Evolutionary conservation across 2,888 invertebrate genomes (phyloP), one percentile per base, ranked within the genome.

Genomic region (Cheilosia impressa): DNA sequence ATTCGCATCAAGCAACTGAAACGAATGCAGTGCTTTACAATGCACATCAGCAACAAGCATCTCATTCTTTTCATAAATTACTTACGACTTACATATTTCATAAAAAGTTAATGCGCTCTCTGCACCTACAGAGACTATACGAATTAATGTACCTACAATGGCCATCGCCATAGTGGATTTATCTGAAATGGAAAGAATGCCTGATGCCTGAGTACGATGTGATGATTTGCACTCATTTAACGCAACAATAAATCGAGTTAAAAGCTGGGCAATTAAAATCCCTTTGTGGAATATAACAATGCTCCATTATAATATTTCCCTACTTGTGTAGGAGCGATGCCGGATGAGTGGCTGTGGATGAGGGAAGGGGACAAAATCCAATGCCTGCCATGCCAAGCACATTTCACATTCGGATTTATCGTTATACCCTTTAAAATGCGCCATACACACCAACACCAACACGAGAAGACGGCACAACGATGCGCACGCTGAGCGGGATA

Each of bases 251-350:
- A 84, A 73, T 84, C 73, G 57, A 79, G 69, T 79, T 73, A 60
- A 79, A 75, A 84, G 69, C 83, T 57, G 62, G 79, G 75, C 75
- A 84, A 79, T 84, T 84, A 84, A 78, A 78, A 84, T 73, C 83
- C 60, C 78, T 84, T 84, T 79, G 73, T 84, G 52, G 22, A 63
- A 45, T 65, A 69, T 65, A 75, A 84, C 83, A 84, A 84, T 69
- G 69, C 73, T 68, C 50, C 38, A 81, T 65, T 76, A 58, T 65
- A 15, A 58, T 58, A 15, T 13, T 13, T 17, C 31, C 38, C 15
- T 41, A 15, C 2, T 38, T 22, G 34, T 52, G 50, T 17, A 68
- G 53, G 52, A 43, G 10, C 19, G 57, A 43, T 22, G 58, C 22
- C 65, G 58, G 43, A 52, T 66, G 52, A 65, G 43, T 53, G 71